Conservation (phyloP, 2,888 invertebrate genomes). For the Ormyrus labotus region DNA sequence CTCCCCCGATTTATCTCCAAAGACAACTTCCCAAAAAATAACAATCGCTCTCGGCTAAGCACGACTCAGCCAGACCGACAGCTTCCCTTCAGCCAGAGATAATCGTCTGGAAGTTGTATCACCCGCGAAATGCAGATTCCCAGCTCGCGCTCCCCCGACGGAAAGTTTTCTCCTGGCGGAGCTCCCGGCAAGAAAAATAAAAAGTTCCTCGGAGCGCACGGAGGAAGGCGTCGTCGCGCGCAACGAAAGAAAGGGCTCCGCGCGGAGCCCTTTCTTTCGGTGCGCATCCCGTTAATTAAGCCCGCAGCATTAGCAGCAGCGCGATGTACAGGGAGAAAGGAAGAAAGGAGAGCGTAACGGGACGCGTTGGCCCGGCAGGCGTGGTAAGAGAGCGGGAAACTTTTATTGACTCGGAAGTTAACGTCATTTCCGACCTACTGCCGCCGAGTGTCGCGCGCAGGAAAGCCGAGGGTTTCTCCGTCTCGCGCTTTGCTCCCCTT, state of each 20-base stretch:
- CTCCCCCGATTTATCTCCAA: no score
- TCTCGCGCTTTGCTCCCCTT: constrained; percentile 16
- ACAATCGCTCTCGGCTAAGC: no score
- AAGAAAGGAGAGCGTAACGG: neutral
- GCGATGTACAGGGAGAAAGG: neutral
- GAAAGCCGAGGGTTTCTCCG: neutral
- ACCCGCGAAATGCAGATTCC: no score
- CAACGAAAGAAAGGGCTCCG: constrained; percentile 20
- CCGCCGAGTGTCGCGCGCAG: neutral
- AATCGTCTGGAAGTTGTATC: no score
- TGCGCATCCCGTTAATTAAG: constrained; percentile 31
- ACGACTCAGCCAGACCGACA: no score
- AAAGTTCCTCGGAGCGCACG: neutral
- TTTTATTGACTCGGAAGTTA: constrained; percentile 52
- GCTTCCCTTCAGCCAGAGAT: no score
- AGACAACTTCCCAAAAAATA: no score
- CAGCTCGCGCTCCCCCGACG: neutral
- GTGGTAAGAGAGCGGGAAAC: constrained; percentile 2
- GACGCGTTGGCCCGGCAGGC: neutral
- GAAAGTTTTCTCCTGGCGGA: constrained; percentile 2
- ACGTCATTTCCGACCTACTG: constrained; percentile 37
- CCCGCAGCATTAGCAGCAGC: neutral
- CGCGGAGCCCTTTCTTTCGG: neutral
- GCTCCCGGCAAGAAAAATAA: neutral
- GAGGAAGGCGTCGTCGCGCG: constrained; percentile 16